phyloP scores from a whole-genome alignment of 2,113 vertebrate genomes.

The Sinocyclocheilus maitianheensis region DNA sequence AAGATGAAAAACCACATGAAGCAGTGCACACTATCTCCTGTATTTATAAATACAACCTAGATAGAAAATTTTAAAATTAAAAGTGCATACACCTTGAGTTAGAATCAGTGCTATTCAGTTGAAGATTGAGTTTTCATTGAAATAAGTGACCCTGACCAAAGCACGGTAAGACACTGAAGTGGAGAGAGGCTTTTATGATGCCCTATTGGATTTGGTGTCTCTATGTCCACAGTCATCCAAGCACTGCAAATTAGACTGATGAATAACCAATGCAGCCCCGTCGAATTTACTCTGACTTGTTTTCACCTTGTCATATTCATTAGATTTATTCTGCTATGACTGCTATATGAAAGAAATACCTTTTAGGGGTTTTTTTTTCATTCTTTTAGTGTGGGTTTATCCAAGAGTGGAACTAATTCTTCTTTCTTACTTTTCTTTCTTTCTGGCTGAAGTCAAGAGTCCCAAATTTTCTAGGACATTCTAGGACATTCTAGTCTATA shows the following conservation, averaged over 20 bases:
- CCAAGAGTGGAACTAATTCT: neutral
- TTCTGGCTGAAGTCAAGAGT: neutral
- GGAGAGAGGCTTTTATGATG: constrained; percentile 70
- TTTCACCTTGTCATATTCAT: constrained; percentile 17
- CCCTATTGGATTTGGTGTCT: constrained; percentile 73
- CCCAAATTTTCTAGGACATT: neutral
- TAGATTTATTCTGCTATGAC: constrained; percentile 19
- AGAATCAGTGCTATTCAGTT: constrained; percentile 59
- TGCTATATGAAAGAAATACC: neutral
- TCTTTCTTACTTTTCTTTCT: neutral
- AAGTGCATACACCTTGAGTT: constrained; percentile 63
- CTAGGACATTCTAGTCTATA: no score
- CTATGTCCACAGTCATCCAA: constrained; percentile 73
- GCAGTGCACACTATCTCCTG: neutral
- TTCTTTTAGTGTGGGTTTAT: neutral
- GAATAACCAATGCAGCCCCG: constrained; percentile 59
- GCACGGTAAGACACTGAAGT: constrained; percentile 64
- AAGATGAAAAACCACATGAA: constrained; percentile 1
- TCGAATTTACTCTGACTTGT: constrained; percentile 25
- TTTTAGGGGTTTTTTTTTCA: neutral
- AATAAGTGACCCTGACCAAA: constrained; percentile 53
- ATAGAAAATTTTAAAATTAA: constrained; percentile 33
- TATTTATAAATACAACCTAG: constrained; percentile 6
- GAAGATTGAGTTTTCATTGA: constrained; percentile 59
- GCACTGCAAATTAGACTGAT: constrained; percentile 75